Conservation (phyloP, 64 coral and sea anemone genomes). For the Orbicella faveolata region DNA sequence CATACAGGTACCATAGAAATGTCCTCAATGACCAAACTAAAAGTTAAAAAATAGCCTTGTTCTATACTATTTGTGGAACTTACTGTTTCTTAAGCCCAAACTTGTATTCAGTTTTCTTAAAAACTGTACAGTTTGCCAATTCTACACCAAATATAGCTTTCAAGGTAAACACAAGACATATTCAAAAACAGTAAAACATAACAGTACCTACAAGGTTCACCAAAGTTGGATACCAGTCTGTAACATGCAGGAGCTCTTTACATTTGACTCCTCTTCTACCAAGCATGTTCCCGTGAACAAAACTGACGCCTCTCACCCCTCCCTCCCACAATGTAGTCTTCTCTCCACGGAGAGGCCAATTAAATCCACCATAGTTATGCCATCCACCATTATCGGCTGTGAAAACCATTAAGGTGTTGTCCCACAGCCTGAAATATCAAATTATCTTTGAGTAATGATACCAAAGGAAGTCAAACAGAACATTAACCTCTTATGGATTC, state of each 20-base stretch:
- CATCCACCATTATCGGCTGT: slow-evolving; percentile 56
- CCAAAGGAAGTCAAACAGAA: no score
- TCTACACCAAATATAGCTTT: background rate
- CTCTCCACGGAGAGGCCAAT: slow-evolving; percentile 47
- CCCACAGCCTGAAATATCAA: slow-evolving; percentile 40
- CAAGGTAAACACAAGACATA: no score
- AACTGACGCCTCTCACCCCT: slow-evolving; percentile 52
- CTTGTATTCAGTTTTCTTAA: no score
- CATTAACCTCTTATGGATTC: no score
- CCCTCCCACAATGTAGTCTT: slow-evolving; percentile 62
- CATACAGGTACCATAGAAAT: no score
- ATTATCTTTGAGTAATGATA: background rate
- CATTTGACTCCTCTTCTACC: slow-evolving; percentile 18
- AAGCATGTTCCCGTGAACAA: slow-evolving; percentile 49
- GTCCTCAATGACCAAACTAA: no score
- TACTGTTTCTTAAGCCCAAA: no score
- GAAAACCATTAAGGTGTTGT: slow-evolving; percentile 44
- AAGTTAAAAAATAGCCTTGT: no score
- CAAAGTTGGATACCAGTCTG: slow-evolving; percentile 60
- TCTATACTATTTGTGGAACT: no score
- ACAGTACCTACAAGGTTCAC: slow-evolving; percentile 34
- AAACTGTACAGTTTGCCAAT: background rate
- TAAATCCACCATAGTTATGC: slow-evolving; percentile 38
- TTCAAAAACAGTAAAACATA: no score
- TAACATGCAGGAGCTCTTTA: slow-evolving; percentile 41